phyloP scores from a whole-genome alignment of 2,888 invertebrate genomes.

The Hydrotaea cyrtoneurina region DNA sequence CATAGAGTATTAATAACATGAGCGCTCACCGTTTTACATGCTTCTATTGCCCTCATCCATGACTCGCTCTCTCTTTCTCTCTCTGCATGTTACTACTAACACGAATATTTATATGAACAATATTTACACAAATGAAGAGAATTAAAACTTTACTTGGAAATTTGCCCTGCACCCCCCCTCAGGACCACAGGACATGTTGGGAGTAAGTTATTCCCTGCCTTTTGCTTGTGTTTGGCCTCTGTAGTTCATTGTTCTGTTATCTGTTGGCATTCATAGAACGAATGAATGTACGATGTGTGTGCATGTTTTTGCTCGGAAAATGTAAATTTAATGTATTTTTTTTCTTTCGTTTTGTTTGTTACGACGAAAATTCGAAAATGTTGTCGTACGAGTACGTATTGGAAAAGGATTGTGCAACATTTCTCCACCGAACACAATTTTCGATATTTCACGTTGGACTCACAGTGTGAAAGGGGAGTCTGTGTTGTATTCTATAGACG shows the following conservation, averaged over 20 bases:
- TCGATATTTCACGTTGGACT: neutral
- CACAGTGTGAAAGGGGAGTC: neutral
- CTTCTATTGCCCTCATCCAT: too few species aligned
- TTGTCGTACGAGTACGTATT: neutral
- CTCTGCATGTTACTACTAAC: too few species aligned
- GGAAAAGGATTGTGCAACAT: neutral
- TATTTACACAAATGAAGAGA: neutral
- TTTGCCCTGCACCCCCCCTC: neutral
- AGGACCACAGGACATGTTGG: neutral
- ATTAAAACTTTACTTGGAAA: neutral
- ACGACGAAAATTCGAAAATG: neutral
- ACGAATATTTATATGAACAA: neutral
- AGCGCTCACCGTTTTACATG: too few species aligned
- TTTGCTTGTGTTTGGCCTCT: neutral
- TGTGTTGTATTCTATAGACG: too few species aligned
- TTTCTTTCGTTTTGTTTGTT: neutral
- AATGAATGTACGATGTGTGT: neutral
- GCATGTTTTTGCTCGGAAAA: neutral
- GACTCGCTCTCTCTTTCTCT: too few species aligned
- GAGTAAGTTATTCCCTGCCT: neutral
- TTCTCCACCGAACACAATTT: neutral
- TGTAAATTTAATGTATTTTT: neutral
- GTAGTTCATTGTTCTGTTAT: slow-evolving; percentile 14
- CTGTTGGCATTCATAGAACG: neutral
- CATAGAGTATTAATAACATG: too few species aligned